Evolutionary conservation across 2,888 invertebrate genomes (phyloP), one percentile per base, ranked within the genome.

Genomic region (Ophioninae sp.): DNA sequence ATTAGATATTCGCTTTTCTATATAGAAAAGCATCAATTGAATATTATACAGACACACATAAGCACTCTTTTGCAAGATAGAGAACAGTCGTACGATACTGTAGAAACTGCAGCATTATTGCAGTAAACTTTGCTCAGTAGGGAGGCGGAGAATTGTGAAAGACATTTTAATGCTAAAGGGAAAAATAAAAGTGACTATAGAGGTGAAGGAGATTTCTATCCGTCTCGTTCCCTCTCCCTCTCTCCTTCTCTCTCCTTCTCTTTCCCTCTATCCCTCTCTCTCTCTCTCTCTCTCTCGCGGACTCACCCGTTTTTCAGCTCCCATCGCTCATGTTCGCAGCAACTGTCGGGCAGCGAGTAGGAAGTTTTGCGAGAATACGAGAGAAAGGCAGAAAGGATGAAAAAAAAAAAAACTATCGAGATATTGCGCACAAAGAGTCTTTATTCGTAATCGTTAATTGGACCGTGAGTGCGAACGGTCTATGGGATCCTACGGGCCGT

Each of bases 121-220:
- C 70, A 78, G 68, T 75, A 68, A 72, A 81, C 81, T 81, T 68
- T 5, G 64, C 70, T 70, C 64, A 74, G 21, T 57, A 68, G 57
- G 73, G 70, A 81, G 65, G 70, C 78, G 73, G 68, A 79, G 76
- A 85, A 74, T 86, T 86, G 84, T 81, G 86, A 85, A 84, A 86
- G 85, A 85, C 81, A 75, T 84, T 76, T 85, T 84, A 85, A 80
- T 77, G 79, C 78, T 82, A 67, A 73, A 81, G 83, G 75, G 59
- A 81, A 80, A 82, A 77, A 70, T 57, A 84, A 85, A 85, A 82
- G 83, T 86, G 76, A 56, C 78, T 83, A 41, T 50, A 78, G 82
- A 85, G 83, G 84, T 82, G 85, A 85, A 85, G 81, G 84, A 68
- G 74, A 64, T 75, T 23, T 37, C 39, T 69, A 7, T 69, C 21